phyloP scores from a whole-genome alignment of 2,113 vertebrate genomes.

The Pristiophorus japonicus region DNA sequence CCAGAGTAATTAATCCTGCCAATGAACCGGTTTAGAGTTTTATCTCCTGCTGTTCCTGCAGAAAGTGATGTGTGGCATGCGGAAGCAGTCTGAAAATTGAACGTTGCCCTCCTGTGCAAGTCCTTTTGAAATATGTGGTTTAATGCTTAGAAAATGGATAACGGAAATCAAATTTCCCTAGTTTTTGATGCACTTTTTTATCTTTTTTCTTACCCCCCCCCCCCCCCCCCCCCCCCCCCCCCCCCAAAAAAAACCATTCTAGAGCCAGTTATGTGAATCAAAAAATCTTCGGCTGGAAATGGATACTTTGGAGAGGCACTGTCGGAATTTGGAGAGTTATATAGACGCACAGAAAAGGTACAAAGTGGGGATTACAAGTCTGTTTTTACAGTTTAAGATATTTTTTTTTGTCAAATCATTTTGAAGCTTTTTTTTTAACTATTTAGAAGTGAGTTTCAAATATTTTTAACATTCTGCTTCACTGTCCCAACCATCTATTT shows the following conservation, averaged over 20 bases:
- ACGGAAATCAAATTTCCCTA: not conserved
- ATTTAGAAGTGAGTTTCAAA: too few species aligned
- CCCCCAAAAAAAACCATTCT: not conserved
- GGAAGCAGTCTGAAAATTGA: not conserved
- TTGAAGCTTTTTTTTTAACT: too few species aligned
- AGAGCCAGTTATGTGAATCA: slow-evolving; percentile 75
- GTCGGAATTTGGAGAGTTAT: slow-evolving; percentile 65
- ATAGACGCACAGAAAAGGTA: slow-evolving; percentile 54
- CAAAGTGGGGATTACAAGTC: slow-evolving; percentile 6
- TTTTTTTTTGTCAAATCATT: not conserved
- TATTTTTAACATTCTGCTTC: too few species aligned
- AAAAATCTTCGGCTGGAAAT: slow-evolving; percentile 71
- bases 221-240: not conserved
- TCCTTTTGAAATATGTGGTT: not conserved
- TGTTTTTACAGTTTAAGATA: slow-evolving; percentile 47
- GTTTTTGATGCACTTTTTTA: not conserved
- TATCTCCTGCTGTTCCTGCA: not conserved
- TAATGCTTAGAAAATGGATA: not conserved
- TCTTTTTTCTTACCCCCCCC: too few species aligned
- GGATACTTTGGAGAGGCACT: slow-evolving; percentile 68
- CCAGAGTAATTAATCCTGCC: too few species aligned
- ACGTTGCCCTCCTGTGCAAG: not conserved
- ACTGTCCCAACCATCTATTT: too few species aligned
- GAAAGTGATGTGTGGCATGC: not conserved
- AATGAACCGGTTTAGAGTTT: not conserved